Conservation (phyloP, 35 echinoderm and acorn worm species). For the Ptychodera flava region DNA sequence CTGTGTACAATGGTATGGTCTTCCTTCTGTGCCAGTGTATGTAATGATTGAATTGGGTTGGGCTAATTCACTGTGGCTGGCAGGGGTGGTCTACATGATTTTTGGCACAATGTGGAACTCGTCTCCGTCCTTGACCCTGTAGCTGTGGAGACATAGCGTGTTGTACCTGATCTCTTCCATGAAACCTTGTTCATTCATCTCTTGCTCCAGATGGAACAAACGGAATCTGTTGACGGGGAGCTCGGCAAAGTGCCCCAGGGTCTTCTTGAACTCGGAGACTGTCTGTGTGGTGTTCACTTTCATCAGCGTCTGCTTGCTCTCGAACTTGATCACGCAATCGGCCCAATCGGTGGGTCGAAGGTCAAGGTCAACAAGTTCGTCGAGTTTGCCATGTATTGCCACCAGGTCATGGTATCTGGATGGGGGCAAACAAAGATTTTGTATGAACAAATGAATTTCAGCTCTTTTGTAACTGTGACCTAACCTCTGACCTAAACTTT, state of each 20-base stretch:
- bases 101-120: slow-evolving; percentile 2
- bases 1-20: no score
- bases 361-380: slow-evolving; percentile 22
- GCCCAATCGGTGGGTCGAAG: background rate
- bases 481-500: background rate
- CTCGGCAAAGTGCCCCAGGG: slow-evolving; percentile 10
- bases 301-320: slow-evolving; percentile 11
- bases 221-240: slow-evolving; percentile 10
- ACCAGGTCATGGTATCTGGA: slow-evolving; percentile 42
- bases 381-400: slow-evolving; percentile 1
- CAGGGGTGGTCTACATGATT: no score
- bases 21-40: no score
- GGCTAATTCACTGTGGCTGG: no score
- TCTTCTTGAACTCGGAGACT: slow-evolving; percentile 16
- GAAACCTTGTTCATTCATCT: background rate
- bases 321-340: slow-evolving; percentile 21
- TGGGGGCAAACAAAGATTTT: background rate
- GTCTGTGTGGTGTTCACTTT: slow-evolving; percentile 17
- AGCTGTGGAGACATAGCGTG: background rate
- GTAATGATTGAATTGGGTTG: no score
- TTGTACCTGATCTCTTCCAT: background rate
- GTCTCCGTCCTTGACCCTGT: slow-evolving; percentile 12
- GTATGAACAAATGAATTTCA: background rate
- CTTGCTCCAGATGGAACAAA: background rate
- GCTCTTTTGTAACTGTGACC: background rate